phyloP scores from a whole-genome alignment of 2,797 vertebrate species.

The Melanotaenia boesemani region DNA sequence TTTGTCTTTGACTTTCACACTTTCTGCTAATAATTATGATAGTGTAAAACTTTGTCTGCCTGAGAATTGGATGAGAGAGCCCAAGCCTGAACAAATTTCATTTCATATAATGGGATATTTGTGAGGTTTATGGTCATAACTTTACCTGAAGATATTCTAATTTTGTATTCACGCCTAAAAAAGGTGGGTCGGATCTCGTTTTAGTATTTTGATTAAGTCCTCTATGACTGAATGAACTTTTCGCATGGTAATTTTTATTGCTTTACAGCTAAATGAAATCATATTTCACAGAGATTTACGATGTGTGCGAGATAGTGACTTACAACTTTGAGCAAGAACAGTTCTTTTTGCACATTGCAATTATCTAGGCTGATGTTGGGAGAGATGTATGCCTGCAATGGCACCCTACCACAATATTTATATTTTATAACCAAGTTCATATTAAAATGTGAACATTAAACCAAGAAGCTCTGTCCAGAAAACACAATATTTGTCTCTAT shows the following conservation, averaged over 20 bases:
- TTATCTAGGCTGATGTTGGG: constrained; percentile 33
- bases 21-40: constrained; percentile 49
- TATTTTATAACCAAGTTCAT: not conserved
- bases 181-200: constrained; percentile 57
- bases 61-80: constrained; percentile 47
- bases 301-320: constrained; percentile 53
- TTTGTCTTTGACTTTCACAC: constrained; percentile 71
- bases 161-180: constrained; percentile 42
- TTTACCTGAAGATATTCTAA: constrained; percentile 53
- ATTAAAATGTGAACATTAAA: constrained; percentile 9
- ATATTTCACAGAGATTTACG: constrained; percentile 73
- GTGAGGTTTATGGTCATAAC: constrained; percentile 57
- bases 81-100: constrained; percentile 29
- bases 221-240: constrained; percentile 68
- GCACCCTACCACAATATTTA: constrained; percentile 3
- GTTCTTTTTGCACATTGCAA: constrained; percentile 51
- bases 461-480: not conserved
- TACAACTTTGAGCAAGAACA: constrained; percentile 52
- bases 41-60: constrained; percentile 42
- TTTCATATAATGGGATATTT: constrained; percentile 33
- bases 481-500: not conserved
- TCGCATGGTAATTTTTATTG: constrained; percentile 71
- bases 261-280: constrained; percentile 70
- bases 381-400: constrained; percentile 24
- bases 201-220: constrained; percentile 73